Evolutionary conservation across 2,888 invertebrate genomes (phyloP), one percentile per base, ranked within the genome.

Genomic region (Brassicogethes aeneus): DNA sequence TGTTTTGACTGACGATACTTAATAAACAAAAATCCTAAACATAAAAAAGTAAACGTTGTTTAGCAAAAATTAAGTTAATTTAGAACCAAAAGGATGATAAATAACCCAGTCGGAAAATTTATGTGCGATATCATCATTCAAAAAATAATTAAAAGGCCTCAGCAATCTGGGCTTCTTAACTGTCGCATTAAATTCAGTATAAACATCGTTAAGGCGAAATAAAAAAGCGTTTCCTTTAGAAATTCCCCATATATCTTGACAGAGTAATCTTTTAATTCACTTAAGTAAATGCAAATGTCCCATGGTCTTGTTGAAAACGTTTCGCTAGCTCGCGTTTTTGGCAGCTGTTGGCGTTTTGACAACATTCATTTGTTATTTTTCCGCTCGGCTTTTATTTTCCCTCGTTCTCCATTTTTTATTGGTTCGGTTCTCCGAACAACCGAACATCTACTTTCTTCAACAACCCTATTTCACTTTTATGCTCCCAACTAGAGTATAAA

Each of bases 251-350:
- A 41, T 34, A 40, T 46, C 42, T 44, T 34, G 37, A 36, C 39
- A 34, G 34, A 38, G 40, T 46, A 48, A 48, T 48, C 45, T 41
- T 46, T 46, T 48, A 45, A 48, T 48, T 45, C 48, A 45, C 31
- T 42, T 45, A 47, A 45, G 43, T 45, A 44, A 40, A 46, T 46
- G 45, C 45, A 44, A 48, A 48, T 48, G 41, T 43, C 41, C 43
- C 39, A 43, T 45, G 43, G 47, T 45, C 43, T 45, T 47, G 47
- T 47, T 39, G 40, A 42, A n/a, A 45, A 36, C 45, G 45, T 38
- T 47, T 46, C 41, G 34, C 36, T 15, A 13, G 16, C 32, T 15
- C 39, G 34, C 43, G 38, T 43, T 46, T 44, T 46, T 40, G 47
- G 42, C 47, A 47, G 44, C 47, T 44, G 44, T 33, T 45, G 36